Evolutionary conservation across 1,140 invertebrate species (phyloP), one percentile per base, ranked within the genome.

Genomic region (Parapsyche elsis): DNA sequence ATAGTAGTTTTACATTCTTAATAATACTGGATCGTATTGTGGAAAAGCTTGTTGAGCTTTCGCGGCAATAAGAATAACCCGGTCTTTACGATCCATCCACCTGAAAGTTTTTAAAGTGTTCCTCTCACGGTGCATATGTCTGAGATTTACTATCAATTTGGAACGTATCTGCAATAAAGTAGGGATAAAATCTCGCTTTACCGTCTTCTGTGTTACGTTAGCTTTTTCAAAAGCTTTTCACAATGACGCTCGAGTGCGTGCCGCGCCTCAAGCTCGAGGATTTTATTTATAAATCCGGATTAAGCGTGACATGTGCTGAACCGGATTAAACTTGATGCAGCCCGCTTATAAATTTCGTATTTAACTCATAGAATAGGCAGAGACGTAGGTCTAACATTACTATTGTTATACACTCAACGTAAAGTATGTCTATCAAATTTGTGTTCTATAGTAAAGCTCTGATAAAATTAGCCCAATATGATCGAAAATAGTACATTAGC

Each of bases 261-360:
- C 24, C 24, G 12, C 64, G 19, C 12, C 64, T 67, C 14, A 24
- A 21, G 12, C 24, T 67, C 23, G 19, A 67, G 64, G 64, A 67
- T 67, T 67, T 67, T 67, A 67, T 67, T 67, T 67, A 67, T 67
- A 67, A 67, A 67, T 67, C 64, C 24, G 64, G 64, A 67, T 67
- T 12, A 14, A 23, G n/a, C 24, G 19, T n/a, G 64, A 67, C 64
- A 23, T 67, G 24, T 12, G 7, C 64, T 24, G 23, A 23, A 67
- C 21, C 24, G 24, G 57, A 61, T 61, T 61, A 19, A 16, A 21
- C 1, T 1, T 9, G 24, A 67, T 67, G 64, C 64, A 67, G n/a
- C 21, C 12, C 24, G 5, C 24, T 53, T 16, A 53, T 53, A 53
- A 53, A 53, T 53, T 53, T 53, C 49, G 49, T 53, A 53, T 53